These are phyloP conservation scores for Rhadinocentrus ornatus DNA, from an alignment of 2,797 vertebrate species.

Conservation along the genomic window DNA sequence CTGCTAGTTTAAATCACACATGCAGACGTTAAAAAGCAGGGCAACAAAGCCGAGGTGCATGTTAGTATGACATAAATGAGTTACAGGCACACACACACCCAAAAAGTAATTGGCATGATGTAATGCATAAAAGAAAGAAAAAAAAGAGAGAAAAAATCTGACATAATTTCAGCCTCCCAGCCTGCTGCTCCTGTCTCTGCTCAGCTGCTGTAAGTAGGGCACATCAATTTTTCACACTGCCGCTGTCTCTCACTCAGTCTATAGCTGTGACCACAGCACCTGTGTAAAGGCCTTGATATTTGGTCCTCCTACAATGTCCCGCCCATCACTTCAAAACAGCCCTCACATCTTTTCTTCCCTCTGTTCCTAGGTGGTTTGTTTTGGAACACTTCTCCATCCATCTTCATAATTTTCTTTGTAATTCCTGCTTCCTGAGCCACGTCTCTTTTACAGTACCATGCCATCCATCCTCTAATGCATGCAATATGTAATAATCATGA, in stretches of 20 bases:
- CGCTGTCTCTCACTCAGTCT: conserved; percentile 69
- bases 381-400: conserved; percentile 25
- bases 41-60: conserved; percentile 19
- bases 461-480: conserved; percentile 36
- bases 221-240: conserved; percentile 78
- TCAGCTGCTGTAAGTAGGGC: conserved; percentile 79
- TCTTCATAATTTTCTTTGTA: conserved; percentile 24
- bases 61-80: conserved; percentile 45
- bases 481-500: conserved; percentile 48
- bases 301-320: conserved; percentile 20
- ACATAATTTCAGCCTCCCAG: conserved; percentile 64
- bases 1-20: conserved; percentile 9
- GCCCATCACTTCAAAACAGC: conserved; percentile 25
- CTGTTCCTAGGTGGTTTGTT: conserved; percentile 9
- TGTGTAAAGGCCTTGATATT: conserved; percentile 34
- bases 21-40: conserved; percentile 9
- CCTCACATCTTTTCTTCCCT: conserved; percentile 16
- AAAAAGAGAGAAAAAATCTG: conserved; percentile 56
- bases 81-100: conserved; percentile 40
- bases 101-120: conserved; percentile 61
- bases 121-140: conserved; percentile 56
- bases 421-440: conserved; percentile 30
- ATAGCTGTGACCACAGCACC: conserved; percentile 61
- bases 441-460: conserved; percentile 23
- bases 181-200: conserved; percentile 54